Evolutionary conservation across 2,797 vertebrate genomes (phyloP).

Genomic region (Lithobates sylvaticus): DNA sequence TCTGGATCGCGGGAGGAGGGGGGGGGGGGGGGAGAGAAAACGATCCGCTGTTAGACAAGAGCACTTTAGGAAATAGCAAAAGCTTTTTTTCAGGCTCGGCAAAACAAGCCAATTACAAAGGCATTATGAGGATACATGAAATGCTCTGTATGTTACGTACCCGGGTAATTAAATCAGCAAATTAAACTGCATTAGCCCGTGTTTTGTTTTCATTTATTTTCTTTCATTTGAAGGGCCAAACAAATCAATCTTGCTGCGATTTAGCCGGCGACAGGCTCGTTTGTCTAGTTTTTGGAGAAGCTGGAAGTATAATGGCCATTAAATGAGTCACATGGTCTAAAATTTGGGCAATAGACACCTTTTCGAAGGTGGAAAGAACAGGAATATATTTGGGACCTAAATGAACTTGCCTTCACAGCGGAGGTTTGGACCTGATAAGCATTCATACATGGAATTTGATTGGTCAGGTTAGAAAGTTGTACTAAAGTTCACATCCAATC

Average conservation of each 20-base stretch:
- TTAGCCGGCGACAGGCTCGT: slow-evolving; percentile 74
- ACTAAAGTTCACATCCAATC: too few relatives aligned
- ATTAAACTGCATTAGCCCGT: slow-evolving; percentile 36
- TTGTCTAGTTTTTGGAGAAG: slow-evolving; percentile 10
- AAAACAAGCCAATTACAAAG: background rate
- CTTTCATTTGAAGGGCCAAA: slow-evolving; percentile 48
- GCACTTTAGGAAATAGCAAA: slow-evolving; percentile 43
- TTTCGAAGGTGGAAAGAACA: background rate
- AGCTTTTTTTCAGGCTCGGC: slow-evolving; percentile 48
- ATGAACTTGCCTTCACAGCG: background rate
- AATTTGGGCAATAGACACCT: background rate
- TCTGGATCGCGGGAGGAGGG: slow-evolving; percentile 29
- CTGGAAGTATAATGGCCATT: slow-evolving; percentile 15
- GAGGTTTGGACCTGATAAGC: background rate
- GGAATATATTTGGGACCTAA: background rate
- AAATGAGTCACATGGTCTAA: background rate
- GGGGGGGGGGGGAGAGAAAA: slow-evolving; percentile 17
- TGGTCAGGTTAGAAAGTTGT: too few relatives aligned
- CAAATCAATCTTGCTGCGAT: slow-evolving; percentile 71
- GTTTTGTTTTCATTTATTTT: slow-evolving; percentile 50
- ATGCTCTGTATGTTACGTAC: slow-evolving; percentile 1
- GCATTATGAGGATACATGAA: slow-evolving; percentile 37
- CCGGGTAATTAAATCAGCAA: slow-evolving; percentile 52
- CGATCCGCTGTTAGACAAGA: slow-evolving; percentile 43
- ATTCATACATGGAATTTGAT: too few relatives aligned